Base-by-base conservation (phyloP, 2,888 invertebrate species). In the Euzophera pinguis region DNA sequence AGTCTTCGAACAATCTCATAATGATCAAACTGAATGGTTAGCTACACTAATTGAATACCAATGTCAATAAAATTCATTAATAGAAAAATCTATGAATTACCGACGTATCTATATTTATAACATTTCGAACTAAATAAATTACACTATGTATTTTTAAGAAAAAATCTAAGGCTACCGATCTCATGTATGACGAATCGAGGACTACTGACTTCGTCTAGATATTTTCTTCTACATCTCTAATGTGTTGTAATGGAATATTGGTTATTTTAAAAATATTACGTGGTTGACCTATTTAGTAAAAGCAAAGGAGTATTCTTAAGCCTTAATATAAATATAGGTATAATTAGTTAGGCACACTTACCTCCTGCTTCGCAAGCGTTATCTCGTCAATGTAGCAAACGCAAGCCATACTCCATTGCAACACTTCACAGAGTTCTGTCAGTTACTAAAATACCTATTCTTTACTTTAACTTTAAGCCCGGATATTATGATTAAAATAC, bases 371-470 rank as follows among this genome's bases (percentile, higher is more conserved):
- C 61, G 63, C 60, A 58, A 61, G 81, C 79, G 84, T 83, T 71
- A 69, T 68, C 59, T 79, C 65, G 56, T 78, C 73, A 68, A 76
- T 54, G 59, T 85, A 89, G 84, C 86, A 66, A 78, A 77, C 65
- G 64, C 57, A 84, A 87, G 89, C 86, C 83, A 89, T 88, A 86
- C 82, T 86, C 89, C 90, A 90, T 86, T 83, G 84, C 89, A 90
- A 87, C 88, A 90, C 86, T 79, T 82, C 65, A 76, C 77, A 76
- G 67, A 67, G 60, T 69, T 70, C 65, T 69, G 64, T 71, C 72
- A 68, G 67, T 75, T 78, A 80, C 71, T 74, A 73, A 79, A 78
- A 69, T 67, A 60, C 50, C 54, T 56, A 45, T 57, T 22, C 22
- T 22, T 22, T 22, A 22, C 5, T 2, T 22, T 22, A 22, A 3